Conservation (phyloP, 2,113 vertebrate genomes). For the Seriola quinqueradiata region DNA sequence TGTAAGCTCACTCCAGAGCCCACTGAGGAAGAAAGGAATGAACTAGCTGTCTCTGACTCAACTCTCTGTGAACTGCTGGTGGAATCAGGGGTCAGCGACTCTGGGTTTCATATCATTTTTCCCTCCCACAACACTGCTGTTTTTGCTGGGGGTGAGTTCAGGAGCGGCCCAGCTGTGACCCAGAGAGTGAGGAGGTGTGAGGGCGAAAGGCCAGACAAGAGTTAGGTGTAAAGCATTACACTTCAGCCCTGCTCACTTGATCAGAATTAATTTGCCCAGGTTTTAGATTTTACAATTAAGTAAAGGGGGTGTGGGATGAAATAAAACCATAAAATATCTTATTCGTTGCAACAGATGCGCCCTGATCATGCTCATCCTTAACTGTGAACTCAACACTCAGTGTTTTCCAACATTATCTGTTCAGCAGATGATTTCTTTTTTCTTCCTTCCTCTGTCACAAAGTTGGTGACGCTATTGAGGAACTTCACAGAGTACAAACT, state of each 20-base stretch:
- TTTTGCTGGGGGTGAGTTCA: conserved; percentile 48
- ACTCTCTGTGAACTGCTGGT: conserved; percentile 72
- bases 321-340: background rate
- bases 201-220: conserved; percentile 57
- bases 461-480: background rate
- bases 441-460: conserved; percentile 24
- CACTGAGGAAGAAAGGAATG: conserved; percentile 61
- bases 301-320: background rate
- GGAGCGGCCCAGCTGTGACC: conserved; percentile 61
- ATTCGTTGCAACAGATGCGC: conserved; percentile 5
- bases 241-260: background rate
- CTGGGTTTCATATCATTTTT: conserved; percentile 61
- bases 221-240: conserved; percentile 4
- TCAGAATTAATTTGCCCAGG: conserved; percentile 4
- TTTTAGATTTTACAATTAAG: conserved; percentile 8
- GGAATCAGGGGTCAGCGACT: conserved; percentile 71
- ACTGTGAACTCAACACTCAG: background rate
- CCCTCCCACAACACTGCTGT: conserved; percentile 55
- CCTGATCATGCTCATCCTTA: background rate
- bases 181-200: conserved; percentile 48
- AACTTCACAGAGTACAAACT: conserved; percentile 22
- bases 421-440: conserved; percentile 22
- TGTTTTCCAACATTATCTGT: conserved; percentile 6
- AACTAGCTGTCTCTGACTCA: conserved; percentile 66
- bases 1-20: conserved; percentile 49